Evolutionary conservation across 2,113 vertebrate species (phyloP).

Genomic region (Dipodomys stephensi): DNA sequence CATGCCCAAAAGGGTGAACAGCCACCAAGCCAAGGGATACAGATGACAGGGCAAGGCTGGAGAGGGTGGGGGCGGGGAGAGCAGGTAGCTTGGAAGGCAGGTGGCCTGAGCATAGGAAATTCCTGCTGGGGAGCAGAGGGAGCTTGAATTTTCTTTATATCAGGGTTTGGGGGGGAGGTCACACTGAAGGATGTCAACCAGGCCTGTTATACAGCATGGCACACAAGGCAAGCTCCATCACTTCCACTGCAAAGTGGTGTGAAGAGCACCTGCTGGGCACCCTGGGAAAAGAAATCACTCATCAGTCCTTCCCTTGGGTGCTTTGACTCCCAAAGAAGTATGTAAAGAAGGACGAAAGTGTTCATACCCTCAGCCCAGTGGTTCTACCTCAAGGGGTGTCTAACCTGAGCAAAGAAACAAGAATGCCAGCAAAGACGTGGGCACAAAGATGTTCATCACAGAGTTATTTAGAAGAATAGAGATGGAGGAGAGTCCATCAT

Average conservation of each 20-base stretch:
- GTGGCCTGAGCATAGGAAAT: not conserved
- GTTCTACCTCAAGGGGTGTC: not conserved
- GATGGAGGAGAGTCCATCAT: not conserved
- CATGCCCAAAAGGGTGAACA: not conserved
- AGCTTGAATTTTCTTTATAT: not conserved
- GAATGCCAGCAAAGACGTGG: not conserved
- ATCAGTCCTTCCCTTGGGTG: not conserved
- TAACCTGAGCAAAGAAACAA: not conserved
- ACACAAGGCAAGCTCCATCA: not conserved
- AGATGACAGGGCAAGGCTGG: not conserved
- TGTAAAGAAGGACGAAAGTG: not conserved
- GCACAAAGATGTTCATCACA: not conserved
- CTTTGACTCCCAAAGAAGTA: constrained; percentile 12
- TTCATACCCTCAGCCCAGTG: not conserved
- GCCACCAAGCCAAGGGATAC: not conserved
- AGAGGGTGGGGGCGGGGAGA: not conserved
- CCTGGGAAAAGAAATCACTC: not conserved
- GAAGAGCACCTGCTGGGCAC: not conserved
- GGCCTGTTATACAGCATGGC: not conserved
- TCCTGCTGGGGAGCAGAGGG: too few species aligned
- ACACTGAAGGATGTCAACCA: not conserved
- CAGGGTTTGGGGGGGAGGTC: not conserved
- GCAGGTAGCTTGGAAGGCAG: not conserved
- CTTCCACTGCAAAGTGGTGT: too few species aligned
- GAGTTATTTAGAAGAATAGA: not conserved